Conservation (phyloP, 2,797 vertebrate genomes). For the Luscinia megarhynchos region DNA sequence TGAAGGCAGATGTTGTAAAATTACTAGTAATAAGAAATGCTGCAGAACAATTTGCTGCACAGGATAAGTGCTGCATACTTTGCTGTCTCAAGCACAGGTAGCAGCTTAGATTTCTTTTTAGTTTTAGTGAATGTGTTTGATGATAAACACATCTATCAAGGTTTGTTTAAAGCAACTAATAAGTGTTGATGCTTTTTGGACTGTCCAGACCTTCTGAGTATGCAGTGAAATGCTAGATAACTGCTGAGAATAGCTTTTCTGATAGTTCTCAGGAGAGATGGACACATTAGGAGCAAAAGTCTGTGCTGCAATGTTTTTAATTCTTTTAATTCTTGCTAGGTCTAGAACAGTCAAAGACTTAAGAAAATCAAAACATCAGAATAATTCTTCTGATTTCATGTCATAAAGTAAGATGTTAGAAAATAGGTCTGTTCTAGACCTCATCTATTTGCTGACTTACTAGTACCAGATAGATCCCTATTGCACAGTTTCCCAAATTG, state of each 20-base stretch:
- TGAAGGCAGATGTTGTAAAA: constrained; percentile 64
- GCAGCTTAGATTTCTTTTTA: background rate
- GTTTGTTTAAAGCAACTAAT: background rate
- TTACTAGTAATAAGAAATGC: constrained; percentile 67
- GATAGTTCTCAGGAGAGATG: background rate
- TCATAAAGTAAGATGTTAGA: background rate
- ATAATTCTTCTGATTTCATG: background rate
- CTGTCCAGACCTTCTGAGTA: background rate
- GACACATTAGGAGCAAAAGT: background rate
- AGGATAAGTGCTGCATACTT: background rate
- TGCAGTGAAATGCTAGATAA: background rate
- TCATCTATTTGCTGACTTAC: background rate
- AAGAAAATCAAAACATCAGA: background rate
- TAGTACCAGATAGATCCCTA: background rate
- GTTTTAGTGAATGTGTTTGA: background rate
- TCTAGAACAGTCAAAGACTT: background rate
- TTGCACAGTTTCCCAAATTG: background rate
- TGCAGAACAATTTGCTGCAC: constrained; percentile 21
- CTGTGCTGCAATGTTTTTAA: background rate
- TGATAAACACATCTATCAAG: background rate
- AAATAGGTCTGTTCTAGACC: background rate
- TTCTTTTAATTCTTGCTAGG: background rate
- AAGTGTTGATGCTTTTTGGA: background rate
- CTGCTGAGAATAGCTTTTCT: background rate
- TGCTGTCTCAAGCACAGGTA: background rate